phyloP scores from a whole-genome alignment of 2,113 vertebrate genomes.

The Callipepla californica region DNA sequence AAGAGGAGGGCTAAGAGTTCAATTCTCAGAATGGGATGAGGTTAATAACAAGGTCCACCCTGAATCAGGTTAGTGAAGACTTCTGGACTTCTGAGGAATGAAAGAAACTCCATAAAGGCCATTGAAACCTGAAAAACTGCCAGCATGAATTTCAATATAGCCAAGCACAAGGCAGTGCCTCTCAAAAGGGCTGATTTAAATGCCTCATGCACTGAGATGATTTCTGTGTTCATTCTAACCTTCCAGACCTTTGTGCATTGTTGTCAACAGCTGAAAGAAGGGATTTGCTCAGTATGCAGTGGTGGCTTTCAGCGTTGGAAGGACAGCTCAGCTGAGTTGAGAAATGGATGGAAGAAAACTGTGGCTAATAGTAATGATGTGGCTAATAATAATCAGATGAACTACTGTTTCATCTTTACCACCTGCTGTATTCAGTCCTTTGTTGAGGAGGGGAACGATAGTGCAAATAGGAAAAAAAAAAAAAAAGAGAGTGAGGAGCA shows the following conservation, averaged over 20 bases:
- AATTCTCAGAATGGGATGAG: slow-evolving; percentile 16
- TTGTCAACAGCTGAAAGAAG: not conserved
- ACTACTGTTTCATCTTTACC: not conserved
- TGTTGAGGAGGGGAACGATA: not conserved
- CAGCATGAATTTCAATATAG: not conserved
- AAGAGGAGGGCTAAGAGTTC: not conserved
- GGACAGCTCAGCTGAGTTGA: not conserved
- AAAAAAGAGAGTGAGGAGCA: not conserved
- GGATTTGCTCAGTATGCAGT: not conserved
- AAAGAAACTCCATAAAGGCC: not conserved
- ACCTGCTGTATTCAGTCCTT: not conserved
- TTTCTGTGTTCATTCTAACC: not conserved
- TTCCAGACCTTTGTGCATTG: not conserved
- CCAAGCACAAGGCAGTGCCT: not conserved
- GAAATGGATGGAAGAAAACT: not conserved
- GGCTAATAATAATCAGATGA: slow-evolving; percentile 28
- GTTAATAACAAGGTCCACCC: slow-evolving; percentile 28
- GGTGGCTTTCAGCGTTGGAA: not conserved
- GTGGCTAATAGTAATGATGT: slow-evolving; percentile 1
- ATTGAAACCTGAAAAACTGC: slow-evolving; percentile 24
- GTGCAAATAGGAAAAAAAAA: not conserved
- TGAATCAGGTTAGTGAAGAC: not conserved
- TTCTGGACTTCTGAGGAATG: not conserved
- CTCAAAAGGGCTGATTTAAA: not conserved
- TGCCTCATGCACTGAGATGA: rapidly evolving